Conservation (phyloP, 2,113 vertebrate species). For the Numida meleagris region DNA sequence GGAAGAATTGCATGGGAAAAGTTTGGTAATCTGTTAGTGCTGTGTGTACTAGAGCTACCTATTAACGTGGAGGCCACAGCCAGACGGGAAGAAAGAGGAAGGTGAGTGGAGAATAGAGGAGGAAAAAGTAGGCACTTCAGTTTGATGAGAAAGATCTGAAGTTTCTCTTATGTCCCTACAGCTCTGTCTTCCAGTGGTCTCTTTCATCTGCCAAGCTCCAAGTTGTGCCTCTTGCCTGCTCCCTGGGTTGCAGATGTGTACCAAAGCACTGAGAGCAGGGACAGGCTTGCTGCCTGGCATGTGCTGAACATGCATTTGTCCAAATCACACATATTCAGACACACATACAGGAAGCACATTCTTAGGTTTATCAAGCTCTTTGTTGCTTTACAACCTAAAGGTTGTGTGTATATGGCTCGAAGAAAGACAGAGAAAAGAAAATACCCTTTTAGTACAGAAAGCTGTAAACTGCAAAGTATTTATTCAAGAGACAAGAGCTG, state of each 20-base stretch:
- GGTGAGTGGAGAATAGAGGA: background rate
- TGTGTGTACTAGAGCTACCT: background rate
- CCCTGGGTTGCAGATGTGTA: accelerated
- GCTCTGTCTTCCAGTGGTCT: background rate
- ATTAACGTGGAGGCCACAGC: background rate
- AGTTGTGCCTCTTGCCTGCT: accelerated
- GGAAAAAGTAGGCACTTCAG: background rate
- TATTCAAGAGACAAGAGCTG: constrained; percentile 14
- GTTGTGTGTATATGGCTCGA: background rate
- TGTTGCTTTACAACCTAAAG: background rate
- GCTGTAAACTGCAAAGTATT: constrained; percentile 21
- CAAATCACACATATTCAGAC: background rate
- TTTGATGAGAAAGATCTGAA: background rate
- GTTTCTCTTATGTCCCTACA: background rate
- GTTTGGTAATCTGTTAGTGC: background rate
- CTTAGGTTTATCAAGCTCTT: background rate
- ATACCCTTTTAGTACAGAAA: background rate
- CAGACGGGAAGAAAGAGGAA: background rate
- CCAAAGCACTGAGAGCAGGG: background rate
- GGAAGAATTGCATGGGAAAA: background rate
- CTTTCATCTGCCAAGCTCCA: background rate
- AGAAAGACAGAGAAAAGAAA: constrained; percentile 4
- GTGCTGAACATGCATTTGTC: background rate
- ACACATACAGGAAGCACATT: background rate
- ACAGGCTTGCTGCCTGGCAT: background rate